Percentiles rank a stretch among this genome's conserved stretches.
These are phyloP conservation scores for Bombus terrestris DNA, from an alignment of 1,140 invertebrate species.

Conservation along the genomic window DNA sequence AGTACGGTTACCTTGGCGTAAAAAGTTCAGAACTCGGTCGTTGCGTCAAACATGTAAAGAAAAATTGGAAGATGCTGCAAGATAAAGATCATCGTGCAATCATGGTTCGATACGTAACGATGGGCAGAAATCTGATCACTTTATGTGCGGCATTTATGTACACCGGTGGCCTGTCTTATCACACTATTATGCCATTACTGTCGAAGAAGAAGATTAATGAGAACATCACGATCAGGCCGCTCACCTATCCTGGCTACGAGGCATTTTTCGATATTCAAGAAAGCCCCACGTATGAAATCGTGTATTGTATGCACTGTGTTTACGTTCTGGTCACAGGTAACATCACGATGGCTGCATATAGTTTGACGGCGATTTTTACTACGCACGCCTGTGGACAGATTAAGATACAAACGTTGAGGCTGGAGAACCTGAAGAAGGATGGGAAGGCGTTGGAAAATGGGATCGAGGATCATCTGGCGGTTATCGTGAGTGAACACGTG, in stretches of 20 bases:
- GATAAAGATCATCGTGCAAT: not conserved
- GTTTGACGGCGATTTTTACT: conserved; percentile 65
- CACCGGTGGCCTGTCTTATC: conserved; percentile 45
- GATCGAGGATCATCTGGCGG: conserved; percentile 9
- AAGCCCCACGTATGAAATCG: conserved; percentile 65
- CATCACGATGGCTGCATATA: conserved; percentile 63
- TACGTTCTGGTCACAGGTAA: conserved; percentile 61
- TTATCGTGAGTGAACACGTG: conserved; percentile 40
- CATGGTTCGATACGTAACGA: conserved; percentile 43
- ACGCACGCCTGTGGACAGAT: conserved; percentile 69
- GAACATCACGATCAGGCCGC: conserved; percentile 26
- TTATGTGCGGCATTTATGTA: conserved; percentile 33
- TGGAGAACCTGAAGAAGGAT: conserved; percentile 40
- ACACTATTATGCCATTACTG: conserved; percentile 19
- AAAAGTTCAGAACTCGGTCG: conserved; percentile 18
- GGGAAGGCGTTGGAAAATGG: not conserved
- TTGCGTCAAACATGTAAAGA: conserved; percentile 49
- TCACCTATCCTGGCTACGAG: conserved; percentile 67
- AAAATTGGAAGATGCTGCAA: conserved; percentile 44
- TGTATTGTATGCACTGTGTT: conserved; percentile 65
- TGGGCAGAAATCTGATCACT: conserved; percentile 25
- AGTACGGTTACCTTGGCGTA: conserved; percentile 39
- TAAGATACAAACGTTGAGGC: conserved; percentile 45
- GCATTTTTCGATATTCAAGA: conserved; percentile 62
- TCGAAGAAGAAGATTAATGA: not conserved